These are phyloP conservation scores for Botia kubotai DNA, from an alignment of 2,797 vertebrate species.

Conservation along the genomic window DNA sequence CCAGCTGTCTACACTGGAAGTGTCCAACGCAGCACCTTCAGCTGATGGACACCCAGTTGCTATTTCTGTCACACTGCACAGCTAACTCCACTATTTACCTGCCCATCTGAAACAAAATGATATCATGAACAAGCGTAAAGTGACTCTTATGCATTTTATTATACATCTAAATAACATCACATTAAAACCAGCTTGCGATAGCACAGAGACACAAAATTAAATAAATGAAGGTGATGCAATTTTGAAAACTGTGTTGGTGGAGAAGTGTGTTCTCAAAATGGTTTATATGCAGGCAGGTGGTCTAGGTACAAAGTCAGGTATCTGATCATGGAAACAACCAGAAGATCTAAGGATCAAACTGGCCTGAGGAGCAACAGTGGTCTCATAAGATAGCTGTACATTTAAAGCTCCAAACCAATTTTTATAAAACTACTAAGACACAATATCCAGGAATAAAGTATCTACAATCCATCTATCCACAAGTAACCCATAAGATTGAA, in stretches of 20 bases:
- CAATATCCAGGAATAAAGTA: neutral
- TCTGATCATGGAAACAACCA: neutral
- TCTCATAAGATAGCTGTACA: neutral
- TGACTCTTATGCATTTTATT: neutral
- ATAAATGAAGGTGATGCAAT: neutral
- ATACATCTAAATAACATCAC: conserved; percentile 20
- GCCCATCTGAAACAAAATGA: neutral
- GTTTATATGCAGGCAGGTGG: neutral
- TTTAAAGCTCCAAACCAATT: neutral
- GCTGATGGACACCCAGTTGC: neutral
- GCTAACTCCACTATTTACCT: neutral
- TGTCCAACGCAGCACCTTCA: neutral
- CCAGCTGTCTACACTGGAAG: neutral
- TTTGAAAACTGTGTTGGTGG: neutral
- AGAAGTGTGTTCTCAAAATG: neutral
- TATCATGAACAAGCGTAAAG: neutral
- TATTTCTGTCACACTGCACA: neutral
- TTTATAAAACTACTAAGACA: neutral
- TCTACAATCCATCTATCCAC: too few relatives aligned
- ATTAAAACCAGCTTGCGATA: neutral
- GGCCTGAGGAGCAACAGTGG: neutral
- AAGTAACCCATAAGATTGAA: too few relatives aligned
- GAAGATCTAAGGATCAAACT: too few relatives aligned
- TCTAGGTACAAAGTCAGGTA: neutral
- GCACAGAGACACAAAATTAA: neutral